Evolutionary conservation across 2,888 invertebrate genomes (phyloP).

Genomic region (Bursaphelenchus okinawaensis): DNA sequence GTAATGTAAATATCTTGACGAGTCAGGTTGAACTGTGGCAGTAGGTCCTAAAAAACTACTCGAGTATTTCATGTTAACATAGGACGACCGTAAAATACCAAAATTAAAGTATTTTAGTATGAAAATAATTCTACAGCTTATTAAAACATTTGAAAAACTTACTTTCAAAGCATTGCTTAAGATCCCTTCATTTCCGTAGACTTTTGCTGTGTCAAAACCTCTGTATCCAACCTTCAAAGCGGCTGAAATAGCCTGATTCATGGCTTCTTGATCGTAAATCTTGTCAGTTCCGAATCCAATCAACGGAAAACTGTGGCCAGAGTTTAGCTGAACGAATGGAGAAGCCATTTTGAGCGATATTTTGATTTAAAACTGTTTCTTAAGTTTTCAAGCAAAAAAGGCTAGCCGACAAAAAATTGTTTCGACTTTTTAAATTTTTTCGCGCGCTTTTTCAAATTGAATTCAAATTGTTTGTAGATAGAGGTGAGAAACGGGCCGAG

Average conservation of each 20-base stretch:
- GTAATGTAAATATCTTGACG: conserved; percentile 74
- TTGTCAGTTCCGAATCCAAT: conserved; percentile 56
- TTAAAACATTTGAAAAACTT: not conserved
- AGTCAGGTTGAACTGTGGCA: conserved; percentile 60
- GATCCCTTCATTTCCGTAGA: conserved; percentile 71
- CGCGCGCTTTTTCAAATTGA: no score
- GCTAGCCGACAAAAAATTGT: no score
- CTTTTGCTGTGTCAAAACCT: conserved; percentile 70
- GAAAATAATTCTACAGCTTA: no score
- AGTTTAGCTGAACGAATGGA: conserved; percentile 26
- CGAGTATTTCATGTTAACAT: no score
- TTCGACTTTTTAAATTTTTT: no score
- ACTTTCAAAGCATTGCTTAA: conserved; percentile 66
- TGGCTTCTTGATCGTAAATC: conserved; percentile 43
- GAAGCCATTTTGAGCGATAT: not conserved
- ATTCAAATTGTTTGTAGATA: no score
- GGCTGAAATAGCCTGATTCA: conserved; percentile 55
- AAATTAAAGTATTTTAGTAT: no score
- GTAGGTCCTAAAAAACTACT: conserved; percentile 1
- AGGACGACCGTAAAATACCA: no score
- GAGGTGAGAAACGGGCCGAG: no score
- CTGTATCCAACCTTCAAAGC: conserved; percentile 59
- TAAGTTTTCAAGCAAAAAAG: no score
- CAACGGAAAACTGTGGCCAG: conserved; percentile 47
- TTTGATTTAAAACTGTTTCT: no score